phyloP scores from a whole-genome alignment of 2,113 vertebrate genomes.

The Petrocephalus zakoni region DNA sequence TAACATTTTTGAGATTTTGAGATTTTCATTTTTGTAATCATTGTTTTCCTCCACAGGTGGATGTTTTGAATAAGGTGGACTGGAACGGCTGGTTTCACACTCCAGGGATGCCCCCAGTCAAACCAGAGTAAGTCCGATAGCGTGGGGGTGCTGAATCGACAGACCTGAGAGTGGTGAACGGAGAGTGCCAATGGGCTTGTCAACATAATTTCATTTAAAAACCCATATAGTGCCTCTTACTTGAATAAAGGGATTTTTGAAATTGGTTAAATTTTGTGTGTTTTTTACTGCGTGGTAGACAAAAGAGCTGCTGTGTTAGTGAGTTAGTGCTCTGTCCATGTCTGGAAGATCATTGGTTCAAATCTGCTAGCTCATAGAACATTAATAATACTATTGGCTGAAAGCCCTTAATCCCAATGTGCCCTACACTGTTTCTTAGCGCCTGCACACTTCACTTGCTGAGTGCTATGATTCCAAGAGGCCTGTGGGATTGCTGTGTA shows the following conservation, averaged over 20 bases:
- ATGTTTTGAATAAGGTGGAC: constrained; percentile 83
- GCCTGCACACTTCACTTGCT: background rate
- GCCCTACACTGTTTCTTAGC: background rate
- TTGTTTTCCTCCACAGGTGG: constrained; percentile 60
- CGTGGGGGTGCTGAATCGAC: background rate
- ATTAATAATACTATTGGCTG: background rate
- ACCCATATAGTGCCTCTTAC: background rate
- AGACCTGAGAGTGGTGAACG: background rate
- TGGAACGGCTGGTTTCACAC: constrained; percentile 88
- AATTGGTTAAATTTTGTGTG: background rate
- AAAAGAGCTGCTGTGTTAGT: background rate
- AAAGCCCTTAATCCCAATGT: background rate
- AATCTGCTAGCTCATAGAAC: background rate
- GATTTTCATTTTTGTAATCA: background rate
- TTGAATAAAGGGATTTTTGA: background rate
- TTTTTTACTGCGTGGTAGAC: background rate
- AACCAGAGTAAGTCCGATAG: constrained; percentile 68
- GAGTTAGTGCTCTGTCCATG: background rate
- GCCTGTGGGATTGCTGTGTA: background rate
- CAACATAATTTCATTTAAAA: background rate
- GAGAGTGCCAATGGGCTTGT: background rate
- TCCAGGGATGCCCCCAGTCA: constrained; percentile 85
- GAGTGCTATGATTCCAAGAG: background rate
- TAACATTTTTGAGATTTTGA: background rate
- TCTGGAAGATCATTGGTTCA: background rate